These are phyloP conservation scores for Polyergus mexicanus DNA, from an alignment of 1,140 invertebrate genomes.

Conservation along the genomic window DNA sequence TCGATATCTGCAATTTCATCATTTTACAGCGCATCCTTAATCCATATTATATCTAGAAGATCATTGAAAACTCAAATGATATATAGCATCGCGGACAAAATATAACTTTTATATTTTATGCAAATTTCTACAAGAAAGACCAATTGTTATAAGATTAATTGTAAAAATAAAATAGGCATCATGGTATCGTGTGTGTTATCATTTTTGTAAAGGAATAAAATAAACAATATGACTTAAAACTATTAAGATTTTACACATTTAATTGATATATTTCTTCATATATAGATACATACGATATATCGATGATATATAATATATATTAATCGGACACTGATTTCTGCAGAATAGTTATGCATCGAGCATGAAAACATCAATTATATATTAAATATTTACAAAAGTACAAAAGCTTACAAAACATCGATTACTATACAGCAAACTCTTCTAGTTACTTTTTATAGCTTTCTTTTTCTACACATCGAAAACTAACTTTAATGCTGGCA, in stretches of 20 bases:
- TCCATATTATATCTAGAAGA: too few species aligned
- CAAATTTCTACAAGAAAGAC: too few species aligned
- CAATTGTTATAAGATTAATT: too few species aligned
- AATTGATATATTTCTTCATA: slow-evolving; percentile 80
- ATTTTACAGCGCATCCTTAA: too few species aligned
- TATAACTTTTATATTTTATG: too few species aligned
- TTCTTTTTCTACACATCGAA: slow-evolving; percentile 61
- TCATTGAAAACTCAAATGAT: too few species aligned
- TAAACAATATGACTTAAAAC: slow-evolving; percentile 17
- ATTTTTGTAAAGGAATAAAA: not conserved
- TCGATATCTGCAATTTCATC: too few species aligned
- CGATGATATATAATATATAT: slow-evolving; percentile 83
- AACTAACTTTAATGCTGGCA: slow-evolving; percentile 50
- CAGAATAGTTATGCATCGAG: slow-evolving; percentile 39
- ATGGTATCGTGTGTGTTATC: too few species aligned
- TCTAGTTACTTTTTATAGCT: slow-evolving; percentile 53
- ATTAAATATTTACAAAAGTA: slow-evolving; percentile 85
- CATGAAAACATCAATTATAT: slow-evolving; percentile 70
- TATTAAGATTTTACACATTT: slow-evolving; percentile 65
- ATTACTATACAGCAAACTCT: slow-evolving; percentile 74
- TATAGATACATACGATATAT: slow-evolving; percentile 80
- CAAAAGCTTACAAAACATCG: slow-evolving; percentile 85
- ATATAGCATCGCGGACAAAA: too few species aligned
- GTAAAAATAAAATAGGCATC: too few species aligned
- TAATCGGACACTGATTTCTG: slow-evolving; percentile 79